Percentiles rank a stretch among this genome's conserved stretches.
Conservation (phyloP, 2,797 vertebrate species). For the Aphelocoma californica region DNA sequence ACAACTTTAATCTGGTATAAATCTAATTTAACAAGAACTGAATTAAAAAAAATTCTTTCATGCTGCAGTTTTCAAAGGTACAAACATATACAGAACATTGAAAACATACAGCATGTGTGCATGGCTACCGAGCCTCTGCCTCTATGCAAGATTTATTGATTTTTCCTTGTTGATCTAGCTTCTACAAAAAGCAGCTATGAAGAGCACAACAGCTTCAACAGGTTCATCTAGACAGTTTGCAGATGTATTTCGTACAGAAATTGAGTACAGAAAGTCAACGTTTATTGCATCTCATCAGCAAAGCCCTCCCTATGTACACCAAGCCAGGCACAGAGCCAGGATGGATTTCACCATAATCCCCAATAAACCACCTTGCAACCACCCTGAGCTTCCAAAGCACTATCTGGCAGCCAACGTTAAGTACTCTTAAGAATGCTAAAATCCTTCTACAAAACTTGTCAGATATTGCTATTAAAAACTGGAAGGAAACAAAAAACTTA, state of each 20-base stretch:
- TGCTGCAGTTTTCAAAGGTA: not conserved
- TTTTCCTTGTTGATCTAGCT: not conserved
- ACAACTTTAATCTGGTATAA: not conserved
- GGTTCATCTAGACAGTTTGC: not conserved
- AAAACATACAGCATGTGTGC: fast-evolving
- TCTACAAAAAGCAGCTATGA: not conserved
- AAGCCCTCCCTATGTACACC: not conserved
- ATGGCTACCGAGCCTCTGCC: not conserved
- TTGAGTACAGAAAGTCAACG: not conserved
- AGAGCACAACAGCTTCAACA: not conserved
- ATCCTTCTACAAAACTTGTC: not conserved
- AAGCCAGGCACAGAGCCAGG: not conserved
- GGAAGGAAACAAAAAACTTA: not conserved
- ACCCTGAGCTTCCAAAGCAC: not conserved
- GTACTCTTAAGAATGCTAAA: not conserved
- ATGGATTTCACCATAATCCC: not conserved
- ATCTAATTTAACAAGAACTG: not conserved
- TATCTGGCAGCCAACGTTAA: not conserved
- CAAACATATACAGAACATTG: not conserved
- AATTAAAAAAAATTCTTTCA: not conserved
- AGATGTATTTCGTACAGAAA: not conserved
- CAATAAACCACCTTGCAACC: not conserved
- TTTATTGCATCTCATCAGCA: not conserved
- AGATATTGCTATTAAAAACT: not conserved
- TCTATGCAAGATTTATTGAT: not conserved